Percentiles rank a stretch among this genome's conserved stretches.
Conservation (phyloP, 2,113 vertebrate species). For the Mormyrus lacerda region DNA sequence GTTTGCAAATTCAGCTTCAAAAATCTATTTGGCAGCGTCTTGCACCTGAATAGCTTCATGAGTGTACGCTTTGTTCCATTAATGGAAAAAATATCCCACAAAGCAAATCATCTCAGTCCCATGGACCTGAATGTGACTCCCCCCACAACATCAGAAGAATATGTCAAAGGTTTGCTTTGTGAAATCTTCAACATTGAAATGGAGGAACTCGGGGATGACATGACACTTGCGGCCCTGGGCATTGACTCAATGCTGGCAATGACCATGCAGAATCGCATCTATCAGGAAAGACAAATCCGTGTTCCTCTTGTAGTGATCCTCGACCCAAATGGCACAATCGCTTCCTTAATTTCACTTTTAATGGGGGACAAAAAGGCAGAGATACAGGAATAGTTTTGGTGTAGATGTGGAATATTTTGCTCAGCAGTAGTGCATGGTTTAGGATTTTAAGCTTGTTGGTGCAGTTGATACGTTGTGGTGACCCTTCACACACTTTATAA, state of each 20-base stretch:
- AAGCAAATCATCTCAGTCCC: slow-evolving; percentile 26
- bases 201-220: slow-evolving; percentile 58
- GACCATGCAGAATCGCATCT: slow-evolving; percentile 71
- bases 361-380: slow-evolving; percentile 32
- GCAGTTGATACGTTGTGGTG: no score
- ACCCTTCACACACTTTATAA: no score
- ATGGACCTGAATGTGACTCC: slow-evolving; percentile 11
- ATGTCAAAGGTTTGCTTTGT: slow-evolving; percentile 53
- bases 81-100: slow-evolving; percentile 46
- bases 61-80: slow-evolving; percentile 47
- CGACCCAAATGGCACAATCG: slow-evolving; percentile 63
- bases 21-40: slow-evolving; percentile 41
- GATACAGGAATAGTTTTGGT: not conserved
- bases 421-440: not conserved
- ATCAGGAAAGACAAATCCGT: slow-evolving; percentile 58
- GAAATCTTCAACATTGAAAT: slow-evolving; percentile 43
- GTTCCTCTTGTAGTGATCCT: slow-evolving; percentile 69
- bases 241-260: slow-evolving; percentile 77
- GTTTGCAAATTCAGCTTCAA: slow-evolving; percentile 63
- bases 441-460: no score
- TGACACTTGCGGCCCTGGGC: slow-evolving; percentile 56
- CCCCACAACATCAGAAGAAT: slow-evolving; percentile 52
- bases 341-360: slow-evolving; percentile 51
- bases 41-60: slow-evolving; percentile 50
- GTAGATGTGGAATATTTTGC: not conserved